Evolutionary conservation across 2,113 vertebrate genomes (phyloP).

Genomic region (Typhlomys cinereus): DNA sequence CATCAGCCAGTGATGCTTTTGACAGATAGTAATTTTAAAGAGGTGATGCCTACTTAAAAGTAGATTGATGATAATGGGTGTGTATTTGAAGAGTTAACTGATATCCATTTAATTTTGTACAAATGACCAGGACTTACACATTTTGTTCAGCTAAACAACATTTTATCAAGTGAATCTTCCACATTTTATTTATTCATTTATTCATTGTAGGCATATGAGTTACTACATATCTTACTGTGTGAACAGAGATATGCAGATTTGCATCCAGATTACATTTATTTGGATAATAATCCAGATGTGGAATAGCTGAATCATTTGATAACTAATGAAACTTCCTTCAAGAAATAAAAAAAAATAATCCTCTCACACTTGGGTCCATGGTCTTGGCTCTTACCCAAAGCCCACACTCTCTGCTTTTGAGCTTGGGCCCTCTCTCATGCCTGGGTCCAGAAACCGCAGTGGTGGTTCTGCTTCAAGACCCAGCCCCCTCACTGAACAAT

Average conservation of each 20-base stretch:
- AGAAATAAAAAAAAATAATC: no score
- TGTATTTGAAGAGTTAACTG: background rate
- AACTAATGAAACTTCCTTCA: no score
- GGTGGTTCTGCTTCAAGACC: no score
- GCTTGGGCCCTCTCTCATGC: no score
- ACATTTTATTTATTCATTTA: background rate
- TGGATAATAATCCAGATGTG: background rate
- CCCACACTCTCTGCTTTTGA: no score
- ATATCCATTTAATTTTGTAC: background rate
- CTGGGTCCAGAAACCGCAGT: no score
- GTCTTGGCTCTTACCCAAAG: no score
- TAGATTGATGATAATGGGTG: no score
- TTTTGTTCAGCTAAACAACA: no score
- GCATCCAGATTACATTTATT: background rate
- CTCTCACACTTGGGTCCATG: no score
- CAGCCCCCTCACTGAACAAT: no score
- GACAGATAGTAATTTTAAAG: background rate
- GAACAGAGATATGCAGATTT: background rate
- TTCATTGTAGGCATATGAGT: background rate
- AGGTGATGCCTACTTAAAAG: background rate
- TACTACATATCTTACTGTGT: background rate
- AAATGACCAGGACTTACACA: background rate
- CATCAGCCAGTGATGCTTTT: background rate
- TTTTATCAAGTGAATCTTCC: background rate
- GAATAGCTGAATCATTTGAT: background rate